Conservation (phyloP, 1,140 invertebrate species). For the Ooceraea biroi region DNA sequence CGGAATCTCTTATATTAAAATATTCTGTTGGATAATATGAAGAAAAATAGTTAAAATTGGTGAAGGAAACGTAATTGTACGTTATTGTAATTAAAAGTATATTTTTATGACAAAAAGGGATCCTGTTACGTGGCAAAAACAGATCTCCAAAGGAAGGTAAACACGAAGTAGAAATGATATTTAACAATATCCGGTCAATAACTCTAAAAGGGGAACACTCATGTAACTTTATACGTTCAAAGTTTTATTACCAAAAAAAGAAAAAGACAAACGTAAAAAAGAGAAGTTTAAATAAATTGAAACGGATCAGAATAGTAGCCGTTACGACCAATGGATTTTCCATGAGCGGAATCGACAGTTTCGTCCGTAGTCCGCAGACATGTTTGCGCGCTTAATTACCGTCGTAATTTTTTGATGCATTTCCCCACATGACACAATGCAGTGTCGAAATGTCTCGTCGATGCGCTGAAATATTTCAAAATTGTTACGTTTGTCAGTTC, state of each 20-base stretch:
- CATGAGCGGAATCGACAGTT: not conserved
- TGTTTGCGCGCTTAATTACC: conserved; percentile 15
- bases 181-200: too few species aligned
- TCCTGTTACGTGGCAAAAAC: too few species aligned
- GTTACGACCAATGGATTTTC: not conserved
- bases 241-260: not conserved
- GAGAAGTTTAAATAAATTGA: conserved; percentile 9
- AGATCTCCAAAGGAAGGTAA: too few species aligned
- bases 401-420: conserved; percentile 15
- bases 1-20: conserved; percentile 11
- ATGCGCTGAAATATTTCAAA: conserved; percentile 24
- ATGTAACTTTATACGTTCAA: too few species aligned
- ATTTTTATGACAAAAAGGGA: not conserved
- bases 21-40: not conserved
- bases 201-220: too few species aligned
- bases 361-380: not conserved
- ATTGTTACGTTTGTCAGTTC: not conserved
- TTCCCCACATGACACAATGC: not conserved
- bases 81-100: not conserved
- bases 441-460: not conserved
- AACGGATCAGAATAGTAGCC: not conserved
- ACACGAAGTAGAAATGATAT: too few species aligned
- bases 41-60: not conserved
- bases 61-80: not conserved
- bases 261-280: not conserved